phyloP scores from a whole-genome alignment of 2,113 vertebrate species.

The Trochalopteron elliotii region DNA sequence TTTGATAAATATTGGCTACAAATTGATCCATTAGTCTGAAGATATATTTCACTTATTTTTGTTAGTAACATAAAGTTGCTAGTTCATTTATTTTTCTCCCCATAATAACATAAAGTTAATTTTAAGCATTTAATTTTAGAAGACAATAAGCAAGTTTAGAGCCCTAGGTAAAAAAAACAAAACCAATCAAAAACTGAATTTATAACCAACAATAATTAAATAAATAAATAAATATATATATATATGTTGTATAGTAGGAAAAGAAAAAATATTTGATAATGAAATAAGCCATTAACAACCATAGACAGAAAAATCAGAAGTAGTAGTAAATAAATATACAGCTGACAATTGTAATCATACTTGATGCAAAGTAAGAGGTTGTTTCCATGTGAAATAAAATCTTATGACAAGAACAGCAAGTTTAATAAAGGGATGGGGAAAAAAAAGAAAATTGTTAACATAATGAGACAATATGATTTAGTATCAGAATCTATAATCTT shows the following conservation, averaged over 20 bases:
- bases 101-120: background rate
- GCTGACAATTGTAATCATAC: background rate
- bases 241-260: background rate
- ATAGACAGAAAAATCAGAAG: background rate
- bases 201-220: background rate
- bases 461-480: background rate
- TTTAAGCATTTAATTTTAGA: background rate
- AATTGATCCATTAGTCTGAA: background rate
- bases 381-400: background rate
- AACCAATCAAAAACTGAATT: background rate
- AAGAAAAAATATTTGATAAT: background rate
- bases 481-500: background rate
- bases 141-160: background rate
- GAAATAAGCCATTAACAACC: background rate
- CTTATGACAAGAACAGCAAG: background rate
- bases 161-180: background rate
- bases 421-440: background rate
- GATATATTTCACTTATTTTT: background rate
- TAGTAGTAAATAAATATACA: background rate
- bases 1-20: background rate
- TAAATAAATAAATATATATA: background rate
- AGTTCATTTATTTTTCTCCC: too few relatives aligned
- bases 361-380: background rate
- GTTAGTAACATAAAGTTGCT: background rate
- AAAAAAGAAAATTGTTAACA: background rate